Percentiles rank a stretch among this genome's conserved stretches.
phyloP scores from a whole-genome alignment of 2,888 invertebrate genomes.

The Ptychoptera contaminata region DNA sequence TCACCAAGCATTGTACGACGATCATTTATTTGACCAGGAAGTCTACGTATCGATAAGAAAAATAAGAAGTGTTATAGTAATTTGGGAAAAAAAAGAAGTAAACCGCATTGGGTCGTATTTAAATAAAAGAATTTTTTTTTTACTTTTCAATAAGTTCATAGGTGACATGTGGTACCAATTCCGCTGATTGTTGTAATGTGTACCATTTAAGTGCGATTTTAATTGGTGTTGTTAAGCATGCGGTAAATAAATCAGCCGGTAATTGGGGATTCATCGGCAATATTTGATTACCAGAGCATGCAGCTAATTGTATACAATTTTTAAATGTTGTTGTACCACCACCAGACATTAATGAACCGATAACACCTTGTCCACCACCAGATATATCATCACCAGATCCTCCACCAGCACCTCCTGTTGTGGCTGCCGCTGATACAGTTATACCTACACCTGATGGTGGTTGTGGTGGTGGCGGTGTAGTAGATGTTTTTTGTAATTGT shows the following conservation, averaged over 20 bases:
- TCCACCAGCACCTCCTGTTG: no score
- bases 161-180: constrained; percentile 66
- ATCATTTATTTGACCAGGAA: constrained; percentile 90
- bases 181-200: constrained; percentile 63
- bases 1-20: constrained; percentile 95
- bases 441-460: no score
- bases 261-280: constrained; percentile 95
- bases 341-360: constrained; percentile 7
- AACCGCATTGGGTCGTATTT: not conserved
- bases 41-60: constrained; percentile 36
- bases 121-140: not conserved
- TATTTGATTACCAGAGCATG: constrained; percentile 84
- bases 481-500: not conserved
- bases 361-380: not conserved
- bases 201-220: constrained; percentile 92
- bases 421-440: no score
- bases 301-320: constrained; percentile 92
- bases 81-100: no score
- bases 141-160: constrained; percentile 83
- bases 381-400: no score
- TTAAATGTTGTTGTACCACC: constrained; percentile 43
- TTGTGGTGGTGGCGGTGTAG: not conserved
- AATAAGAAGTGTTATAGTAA: not conserved
- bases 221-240: constrained; percentile 96
- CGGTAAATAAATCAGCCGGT: constrained; percentile 94